A percentile compares a stretch with the other conserved stretches of the same genome.
Evolutionary conservation across 2,888 invertebrate species (phyloP).

Genomic region (Mystacides longicornis): DNA sequence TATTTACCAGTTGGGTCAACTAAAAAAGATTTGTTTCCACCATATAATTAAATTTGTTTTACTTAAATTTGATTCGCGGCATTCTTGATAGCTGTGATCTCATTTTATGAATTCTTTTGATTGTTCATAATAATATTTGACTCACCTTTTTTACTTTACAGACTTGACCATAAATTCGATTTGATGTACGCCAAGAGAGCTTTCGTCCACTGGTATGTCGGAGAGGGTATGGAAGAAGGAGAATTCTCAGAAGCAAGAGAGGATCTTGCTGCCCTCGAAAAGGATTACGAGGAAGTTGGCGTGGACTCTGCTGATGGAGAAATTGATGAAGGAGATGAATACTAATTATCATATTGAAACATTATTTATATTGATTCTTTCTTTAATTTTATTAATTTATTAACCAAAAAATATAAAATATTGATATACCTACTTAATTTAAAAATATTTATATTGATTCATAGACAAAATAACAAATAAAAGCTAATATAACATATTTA

Average conservation of each 20-base stretch:
- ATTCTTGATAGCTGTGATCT: no score
- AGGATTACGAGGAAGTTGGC: slow-evolving; percentile 74
- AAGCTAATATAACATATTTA: no score
- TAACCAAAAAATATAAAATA: no score
- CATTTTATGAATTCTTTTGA: no score
- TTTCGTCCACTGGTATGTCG: slow-evolving; percentile 92
- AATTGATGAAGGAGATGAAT: slow-evolving; percentile 61
- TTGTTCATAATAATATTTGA: no score
- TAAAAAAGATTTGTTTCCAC: no score
- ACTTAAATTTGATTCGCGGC: no score
- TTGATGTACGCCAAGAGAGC: slow-evolving; percentile 94
- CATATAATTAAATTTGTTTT: no score
- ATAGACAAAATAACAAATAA: no score
- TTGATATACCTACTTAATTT: no score
- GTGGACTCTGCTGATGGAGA: slow-evolving; percentile 67
- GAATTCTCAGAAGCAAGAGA: slow-evolving; percentile 85
- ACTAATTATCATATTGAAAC: slow-evolving; percentile 35
- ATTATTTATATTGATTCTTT: not conserved
- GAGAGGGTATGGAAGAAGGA: slow-evolving; percentile 82
- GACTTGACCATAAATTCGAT: slow-evolving; percentile 91
- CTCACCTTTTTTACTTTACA: slow-evolving; percentile 29
- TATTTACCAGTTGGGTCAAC: no score
- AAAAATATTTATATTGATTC: no score
- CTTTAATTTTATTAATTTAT: not conserved
- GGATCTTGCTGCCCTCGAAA: slow-evolving; percentile 73